Base-by-base conservation (phyloP, 1,140 invertebrate genomes). In the Nebria ingens region DNA sequence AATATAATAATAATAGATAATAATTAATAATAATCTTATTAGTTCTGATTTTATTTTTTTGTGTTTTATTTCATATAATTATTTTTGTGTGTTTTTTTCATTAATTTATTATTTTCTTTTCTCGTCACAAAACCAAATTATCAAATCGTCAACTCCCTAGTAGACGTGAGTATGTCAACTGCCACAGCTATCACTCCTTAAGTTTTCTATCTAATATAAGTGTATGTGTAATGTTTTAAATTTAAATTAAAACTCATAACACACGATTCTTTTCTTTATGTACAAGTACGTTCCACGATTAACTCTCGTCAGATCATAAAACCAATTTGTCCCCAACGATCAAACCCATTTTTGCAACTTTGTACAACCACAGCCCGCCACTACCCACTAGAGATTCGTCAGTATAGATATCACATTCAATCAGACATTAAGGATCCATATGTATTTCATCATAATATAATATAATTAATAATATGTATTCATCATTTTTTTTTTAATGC, bases 361-460 rank as follows among this genome's bases (percentile, higher is more conserved):
- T 45, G 6, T 11, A 45, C 40, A 45, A 45, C 6, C 40, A 45
- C 40, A 45, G 40, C 40, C 40, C 40, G 25, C 25, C 40, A 45
- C 40, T 45, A 45, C 3, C 15, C 9, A 6, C n/a, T 34, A 34
- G 25, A 34, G 25, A 34, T 6, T 34, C 15, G 40, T 45, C 40
- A 45, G 6, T 11, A 45, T 45, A 34, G 25, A 45, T 45, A 45
- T 45, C 40, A 45, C 40, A 45, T 45, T 11, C 40, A 45, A 17
- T 45, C 40, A 45, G 25, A 34, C 40, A 45, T 45, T 45, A 17
- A 45, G 15, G 6, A 45, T 17, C 40, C 15, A 45, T 45, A 34
- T 34, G 6, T 6, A 34, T 34, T 9, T 34, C n/a, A n/a, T 29
- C 25, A 29, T 29, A 29, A 6, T 4, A 29, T 29, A 29, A 6